Base-by-base conservation (phyloP, 2,113 vertebrate species). In the Grus americana region DNA sequence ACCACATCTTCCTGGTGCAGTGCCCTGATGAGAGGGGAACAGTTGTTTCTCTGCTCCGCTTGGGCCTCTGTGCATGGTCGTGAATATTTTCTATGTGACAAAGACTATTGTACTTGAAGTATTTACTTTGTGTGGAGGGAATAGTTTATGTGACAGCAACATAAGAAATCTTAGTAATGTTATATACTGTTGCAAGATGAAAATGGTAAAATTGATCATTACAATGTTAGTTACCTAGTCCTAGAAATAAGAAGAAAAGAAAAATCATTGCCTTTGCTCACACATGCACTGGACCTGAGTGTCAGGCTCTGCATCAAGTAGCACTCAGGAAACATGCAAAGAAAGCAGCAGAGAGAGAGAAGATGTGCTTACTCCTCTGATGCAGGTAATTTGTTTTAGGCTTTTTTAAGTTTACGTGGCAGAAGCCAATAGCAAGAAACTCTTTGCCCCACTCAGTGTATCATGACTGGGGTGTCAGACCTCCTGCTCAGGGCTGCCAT, bases 241-340 rank as follows among this genome's bases (percentile, higher is more conserved):
- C 16, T 72, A 62, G 29, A 58, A 78, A 70, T 27, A 68, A 40
- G 19, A 47, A 63, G 38, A 42, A 72, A 36, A 87, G 10, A 59
- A 68, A n/a, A 58, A 15, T 30, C 4, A 9, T 1, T 71, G 50
- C 40, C 5, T 83, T 61, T 83, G 46, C 23, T 89, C 34, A 22
- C 23, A 55, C 10, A 11, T 0, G 0, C 11, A 20, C 49, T 3
- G 19, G 34, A 26, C 30, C 36, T 22, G 29, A 47, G n/a, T 7
- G 12, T 62, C 10, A 26, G 49, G n/a, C 66, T 68, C 58, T 78
- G 47, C 22, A 17, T 61, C 46, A 72, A 62, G 34, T 59, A 50
- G 32, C 24, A 4, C 47, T 49, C 55, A 58, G 59, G 40, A 70
- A 76, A 79, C 27, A 3, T 2, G 27, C 44, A 52, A 27, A 61